These are phyloP conservation scores for Anolis sagrei DNA, from an alignment of 2,113 vertebrate species.

Conservation along the genomic window DNA sequence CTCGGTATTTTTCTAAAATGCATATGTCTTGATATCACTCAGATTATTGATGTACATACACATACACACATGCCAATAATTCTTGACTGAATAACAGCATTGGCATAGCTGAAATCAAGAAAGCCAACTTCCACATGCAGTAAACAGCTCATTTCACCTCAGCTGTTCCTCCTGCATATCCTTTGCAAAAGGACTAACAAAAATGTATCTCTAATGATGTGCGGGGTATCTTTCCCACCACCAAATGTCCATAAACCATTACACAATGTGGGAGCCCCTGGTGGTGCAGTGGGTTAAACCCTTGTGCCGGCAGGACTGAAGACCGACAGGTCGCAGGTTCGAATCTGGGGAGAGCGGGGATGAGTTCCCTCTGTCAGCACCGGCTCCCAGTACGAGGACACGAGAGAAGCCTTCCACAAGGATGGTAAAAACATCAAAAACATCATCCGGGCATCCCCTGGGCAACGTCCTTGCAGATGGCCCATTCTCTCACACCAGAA, in stretches of 20 bases:
- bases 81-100: background rate
- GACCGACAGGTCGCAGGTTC: no score
- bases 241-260: background rate
- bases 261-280: background rate
- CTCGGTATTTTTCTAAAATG: conserved; percentile 7
- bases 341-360: no score
- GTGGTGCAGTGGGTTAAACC: no score
- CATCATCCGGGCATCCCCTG: no score
- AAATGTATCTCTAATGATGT: background rate
- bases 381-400: no score
- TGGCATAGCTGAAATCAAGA: background rate
- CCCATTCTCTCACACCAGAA: no score
- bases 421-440: no score
- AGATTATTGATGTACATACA: background rate
- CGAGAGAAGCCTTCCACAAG: no score
- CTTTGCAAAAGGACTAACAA: background rate
- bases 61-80: background rate
- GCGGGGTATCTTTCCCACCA: background rate
- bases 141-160: background rate
- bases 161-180: background rate
- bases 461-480: no score
- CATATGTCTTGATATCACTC: background rate
- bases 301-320: no score
- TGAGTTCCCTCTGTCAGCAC: no score
- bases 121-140: background rate